Evolutionary conservation across 2,113 vertebrate genomes (phyloP), one percentile per base, ranked within the genome.

Genomic region (Dasypus novemcinctus): DNA sequence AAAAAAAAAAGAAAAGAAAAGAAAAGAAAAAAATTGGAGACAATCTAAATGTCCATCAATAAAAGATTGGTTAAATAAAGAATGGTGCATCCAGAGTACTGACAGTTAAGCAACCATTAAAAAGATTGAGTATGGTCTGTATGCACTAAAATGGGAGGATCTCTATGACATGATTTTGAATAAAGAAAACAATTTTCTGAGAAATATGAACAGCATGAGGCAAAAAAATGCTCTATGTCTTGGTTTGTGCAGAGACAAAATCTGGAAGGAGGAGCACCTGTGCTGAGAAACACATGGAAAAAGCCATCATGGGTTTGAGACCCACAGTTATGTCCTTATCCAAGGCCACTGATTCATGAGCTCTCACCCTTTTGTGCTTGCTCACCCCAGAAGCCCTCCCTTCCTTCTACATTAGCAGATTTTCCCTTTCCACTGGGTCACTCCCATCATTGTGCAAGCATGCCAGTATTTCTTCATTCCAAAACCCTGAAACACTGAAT

Each of bases 21-120:
- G n/a, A n/a, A n/a, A n/a, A n/a, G n/a, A n/a, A n/a, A n/a, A n/a
- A n/a, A n/a, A n/a, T n/a, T n/a, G n/a, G n/a, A n/a, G n/a, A n/a
- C n/a, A n/a, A n/a, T n/a, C n/a, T n/a, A n/a, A n/a, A n/a, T n/a
- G n/a, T n/a, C n/a, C n/a, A n/a, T n/a, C n/a, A n/a, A n/a, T n/a
- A n/a, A n/a, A n/a, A n/a, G n/a, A 92, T 38, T 76, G 90, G 87
- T 82, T 95, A 83, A 76, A 87, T 93, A 91, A 97, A 94, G 93
- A 96, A 94, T 38, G 88, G 66, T 14, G 52, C 41, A 33, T 41
- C 33, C 25, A n/a, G 68, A 61, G 63, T 11, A 3, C 38, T 41
- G 74, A 87, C 74, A 80, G 74, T 33, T 29, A 76, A 96, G 79
- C 68, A 95, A 88, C 33, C 93, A 90, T 97, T 93, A 63, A 85